Base-by-base conservation (phyloP, 1,140 invertebrate genomes). In the Drosophila suzukii region DNA sequence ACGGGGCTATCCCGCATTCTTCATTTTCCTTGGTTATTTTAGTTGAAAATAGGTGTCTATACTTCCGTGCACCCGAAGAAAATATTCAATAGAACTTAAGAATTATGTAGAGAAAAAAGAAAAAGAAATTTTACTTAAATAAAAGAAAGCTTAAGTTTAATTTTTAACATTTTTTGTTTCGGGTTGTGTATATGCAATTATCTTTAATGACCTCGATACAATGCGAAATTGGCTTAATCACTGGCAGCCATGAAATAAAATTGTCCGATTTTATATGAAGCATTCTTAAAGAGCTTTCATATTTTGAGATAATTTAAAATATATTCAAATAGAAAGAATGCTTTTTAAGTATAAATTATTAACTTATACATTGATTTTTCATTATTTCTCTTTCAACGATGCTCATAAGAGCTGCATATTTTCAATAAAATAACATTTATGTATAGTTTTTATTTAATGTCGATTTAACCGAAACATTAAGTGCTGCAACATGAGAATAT, bases 21-120 rank as follows among this genome's bases (percentile, higher is more conserved):
- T 38, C n/a, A 4, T 49, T 13, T 11, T 17, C 24, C 24, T 39
- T 13, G 10, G 27, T 47, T 65, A 20, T 71, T 71, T 70, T 70
- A 57, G 34, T 70, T 41, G 30, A 30, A 71, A 71, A 57, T 58
- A 49, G 20, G 58, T 43, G 30, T 49, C 51, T 30, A 49, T 34
- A 57, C 27, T 20, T 17, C 70, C 12, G 3, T 57, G 53, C 53
- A 71, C 27, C 57, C 6, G 20, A 8, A 27, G 27, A 50, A 63
- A 36, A 15, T 17, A 10, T 10, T 17, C 7, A 0, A 44, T 44
- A 11, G 3, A n/a, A n/a, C 6, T 39, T 39, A 6, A 39, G 15
- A 41, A n/a, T n/a, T n/a, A 41, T 2, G 15, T 6, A 6, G 0
- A 41, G 7, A 1, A 7, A 2, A 41, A 15, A 7, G n/a, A 15